These are phyloP conservation scores for Drosophila ficusphila DNA, from an alignment of 1,140 invertebrate genomes.

Conservation along the genomic window DNA sequence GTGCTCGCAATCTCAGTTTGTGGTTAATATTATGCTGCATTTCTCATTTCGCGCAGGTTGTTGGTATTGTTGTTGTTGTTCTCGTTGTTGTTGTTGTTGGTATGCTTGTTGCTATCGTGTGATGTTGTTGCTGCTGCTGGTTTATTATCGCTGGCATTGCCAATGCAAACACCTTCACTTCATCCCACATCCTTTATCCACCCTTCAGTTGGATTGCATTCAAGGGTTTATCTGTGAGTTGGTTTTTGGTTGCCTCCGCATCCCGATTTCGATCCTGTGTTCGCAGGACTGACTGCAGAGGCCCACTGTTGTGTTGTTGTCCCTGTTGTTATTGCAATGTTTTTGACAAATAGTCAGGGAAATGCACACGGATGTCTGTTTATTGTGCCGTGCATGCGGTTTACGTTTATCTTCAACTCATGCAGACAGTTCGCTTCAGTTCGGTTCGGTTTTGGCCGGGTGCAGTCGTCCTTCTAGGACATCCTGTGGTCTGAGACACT, in stretches of 20 bases:
- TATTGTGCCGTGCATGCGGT: slow-evolving; percentile 82
- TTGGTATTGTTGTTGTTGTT: slow-evolving; percentile 38
- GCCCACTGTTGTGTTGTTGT: slow-evolving; percentile 8
- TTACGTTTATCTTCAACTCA: slow-evolving; percentile 82
- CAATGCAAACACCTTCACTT: slow-evolving; percentile 60
- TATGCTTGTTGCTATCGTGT: too few relatives aligned
- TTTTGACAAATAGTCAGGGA: slow-evolving; percentile 82
- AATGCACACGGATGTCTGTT: slow-evolving; percentile 83
- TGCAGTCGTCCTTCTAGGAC: slow-evolving; percentile 29
- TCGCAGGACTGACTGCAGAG: slow-evolving; percentile 2
- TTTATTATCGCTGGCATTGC: slow-evolving; percentile 76
- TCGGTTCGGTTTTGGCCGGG: slow-evolving; percentile 6
- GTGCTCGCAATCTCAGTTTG: slow-evolving; percentile 76
- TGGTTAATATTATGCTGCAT: slow-evolving; percentile 81
- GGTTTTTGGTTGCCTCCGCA: slow-evolving; percentile 56
- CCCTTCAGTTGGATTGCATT: slow-evolving; percentile 42
- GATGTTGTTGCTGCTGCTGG: slow-evolving; percentile 54
- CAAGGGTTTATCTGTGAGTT: slow-evolving; percentile 72
- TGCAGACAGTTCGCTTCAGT: slow-evolving; percentile 70
- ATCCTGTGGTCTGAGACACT: slow-evolving; percentile 74
- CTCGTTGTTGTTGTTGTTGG: slow-evolving; percentile 18
- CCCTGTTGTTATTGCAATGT: slow-evolving; percentile 76
- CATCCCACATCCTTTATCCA: slow-evolving; percentile 28
- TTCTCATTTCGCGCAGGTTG: slow-evolving; percentile 75
- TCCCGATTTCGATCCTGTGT: background rate